These are phyloP conservation scores for Parazoanthus darwini DNA, from an alignment of 92 coral and sea anemone genomes.

Conservation along the genomic window DNA sequence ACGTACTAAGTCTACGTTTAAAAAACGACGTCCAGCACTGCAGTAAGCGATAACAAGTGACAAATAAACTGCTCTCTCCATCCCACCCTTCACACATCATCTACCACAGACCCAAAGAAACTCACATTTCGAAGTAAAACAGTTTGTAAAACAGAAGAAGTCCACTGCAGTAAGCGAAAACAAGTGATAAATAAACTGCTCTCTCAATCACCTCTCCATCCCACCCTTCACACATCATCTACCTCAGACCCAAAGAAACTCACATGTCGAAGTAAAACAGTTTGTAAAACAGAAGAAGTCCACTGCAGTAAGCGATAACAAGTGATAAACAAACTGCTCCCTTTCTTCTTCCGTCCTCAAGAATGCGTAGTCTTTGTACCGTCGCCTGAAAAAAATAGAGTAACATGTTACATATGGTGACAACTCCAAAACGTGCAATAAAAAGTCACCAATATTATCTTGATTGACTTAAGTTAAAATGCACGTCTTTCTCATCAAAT, in stretches of 20 bases:
- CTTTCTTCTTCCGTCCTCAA: constrained; percentile 94
- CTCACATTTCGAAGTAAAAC: too few species aligned
- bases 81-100: too few species aligned
- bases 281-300: constrained; percentile 97
- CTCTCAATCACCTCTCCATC: constrained; percentile 7
- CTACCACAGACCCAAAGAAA: too few species aligned
- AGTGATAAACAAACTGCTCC: constrained; percentile 88
- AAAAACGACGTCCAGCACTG: too few species aligned
- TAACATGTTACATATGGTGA: not conserved
- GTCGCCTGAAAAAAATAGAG: constrained; percentile 50
- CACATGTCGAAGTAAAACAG: constrained; percentile 88
- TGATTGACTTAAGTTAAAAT: too few species aligned
- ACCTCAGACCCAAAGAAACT: constrained; percentile 1
- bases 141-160: too few species aligned
- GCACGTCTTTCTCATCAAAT: too few species aligned
- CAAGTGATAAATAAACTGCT: constrained; percentile 86
- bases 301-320: constrained; percentile 92
- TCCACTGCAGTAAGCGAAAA: constrained; percentile 88
- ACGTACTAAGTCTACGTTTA: too few species aligned
- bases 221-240: too few species aligned
- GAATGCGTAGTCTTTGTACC: constrained; percentile 92
- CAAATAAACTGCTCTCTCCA: too few species aligned
- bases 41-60: too few species aligned
- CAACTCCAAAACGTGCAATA: not conserved
- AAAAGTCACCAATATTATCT: too few species aligned